Evolutionary conservation across 2,113 vertebrate species (phyloP).

Genomic region (Tupaia tana): DNA sequence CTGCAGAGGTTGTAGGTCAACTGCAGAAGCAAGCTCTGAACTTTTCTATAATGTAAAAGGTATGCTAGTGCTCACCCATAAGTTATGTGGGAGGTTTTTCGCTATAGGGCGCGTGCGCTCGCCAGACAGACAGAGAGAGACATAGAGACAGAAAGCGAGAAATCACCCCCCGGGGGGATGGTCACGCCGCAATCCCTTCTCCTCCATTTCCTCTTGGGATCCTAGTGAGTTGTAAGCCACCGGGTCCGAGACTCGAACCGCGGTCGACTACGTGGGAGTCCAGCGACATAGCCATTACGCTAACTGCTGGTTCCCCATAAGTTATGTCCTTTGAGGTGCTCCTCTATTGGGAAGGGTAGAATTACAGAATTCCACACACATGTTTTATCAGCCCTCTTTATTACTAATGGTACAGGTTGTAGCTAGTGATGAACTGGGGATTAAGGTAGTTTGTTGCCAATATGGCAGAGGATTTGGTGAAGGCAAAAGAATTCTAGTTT

Average conservation of each 20-base stretch:
- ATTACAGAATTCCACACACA: neutral
- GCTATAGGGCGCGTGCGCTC: no score
- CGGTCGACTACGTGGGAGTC: no score
- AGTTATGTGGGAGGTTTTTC: no score
- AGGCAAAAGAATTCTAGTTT: neutral
- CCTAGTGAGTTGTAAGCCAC: no score
- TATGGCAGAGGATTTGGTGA: neutral
- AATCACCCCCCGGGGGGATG: no score
- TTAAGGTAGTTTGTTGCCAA: neutral
- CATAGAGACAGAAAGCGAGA: no score
- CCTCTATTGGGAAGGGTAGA: neutral
- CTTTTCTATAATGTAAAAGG: neutral
- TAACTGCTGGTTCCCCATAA: no score
- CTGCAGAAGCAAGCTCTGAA: neutral
- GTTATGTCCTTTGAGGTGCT: neutral
- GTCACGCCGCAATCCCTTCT: no score
- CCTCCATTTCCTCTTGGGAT: no score
- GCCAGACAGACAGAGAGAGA: no score
- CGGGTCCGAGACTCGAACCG: no score
- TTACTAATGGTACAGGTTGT: neutral
- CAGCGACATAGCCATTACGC: no score
- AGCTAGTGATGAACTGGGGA: neutral
- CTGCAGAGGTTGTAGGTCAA: neutral
- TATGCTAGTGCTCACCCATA: neutral
- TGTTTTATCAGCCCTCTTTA: neutral